Conservation (phyloP, 2,113 vertebrate species). For the Hyperoodon ampullatus region DNA sequence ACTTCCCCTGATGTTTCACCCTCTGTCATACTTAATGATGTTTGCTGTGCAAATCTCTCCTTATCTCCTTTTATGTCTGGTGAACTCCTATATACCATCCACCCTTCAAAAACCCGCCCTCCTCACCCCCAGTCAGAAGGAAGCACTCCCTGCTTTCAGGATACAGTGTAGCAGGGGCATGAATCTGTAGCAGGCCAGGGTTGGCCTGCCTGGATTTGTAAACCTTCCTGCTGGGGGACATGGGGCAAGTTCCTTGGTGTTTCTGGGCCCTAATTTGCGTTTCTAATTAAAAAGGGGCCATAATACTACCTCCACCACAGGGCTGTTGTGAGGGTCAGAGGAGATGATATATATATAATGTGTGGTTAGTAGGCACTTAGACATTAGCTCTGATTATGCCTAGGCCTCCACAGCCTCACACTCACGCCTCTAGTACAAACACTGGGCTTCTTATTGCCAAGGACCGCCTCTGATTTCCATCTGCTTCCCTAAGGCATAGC, state of each 20-base stretch:
- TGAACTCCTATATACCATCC: background rate
- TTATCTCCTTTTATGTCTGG: background rate
- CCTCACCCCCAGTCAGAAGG: background rate
- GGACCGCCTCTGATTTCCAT: background rate
- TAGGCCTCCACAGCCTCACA: background rate
- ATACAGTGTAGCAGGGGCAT: background rate
- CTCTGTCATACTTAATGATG: background rate
- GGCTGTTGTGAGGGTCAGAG: background rate
- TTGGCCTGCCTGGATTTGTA: background rate
- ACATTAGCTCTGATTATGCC: background rate
- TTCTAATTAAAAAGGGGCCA: background rate
- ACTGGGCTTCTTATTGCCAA: background rate
- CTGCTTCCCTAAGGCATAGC: background rate
- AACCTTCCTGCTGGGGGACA: background rate
- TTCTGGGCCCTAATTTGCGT: background rate
- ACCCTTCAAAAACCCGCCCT: background rate
- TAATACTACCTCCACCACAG: background rate
- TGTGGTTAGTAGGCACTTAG: background rate
- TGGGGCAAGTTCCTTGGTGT: background rate
- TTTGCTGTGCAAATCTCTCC: background rate
- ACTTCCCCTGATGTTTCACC: background rate
- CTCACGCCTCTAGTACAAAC: background rate
- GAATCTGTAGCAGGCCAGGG: background rate
- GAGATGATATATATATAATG: rapidly evolving
- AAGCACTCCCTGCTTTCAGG: background rate